Percentiles rank a stretch among this genome's conserved stretches.
Evolutionary conservation across 1,140 invertebrate species (phyloP).

Genomic region (Calliphora vicina): DNA sequence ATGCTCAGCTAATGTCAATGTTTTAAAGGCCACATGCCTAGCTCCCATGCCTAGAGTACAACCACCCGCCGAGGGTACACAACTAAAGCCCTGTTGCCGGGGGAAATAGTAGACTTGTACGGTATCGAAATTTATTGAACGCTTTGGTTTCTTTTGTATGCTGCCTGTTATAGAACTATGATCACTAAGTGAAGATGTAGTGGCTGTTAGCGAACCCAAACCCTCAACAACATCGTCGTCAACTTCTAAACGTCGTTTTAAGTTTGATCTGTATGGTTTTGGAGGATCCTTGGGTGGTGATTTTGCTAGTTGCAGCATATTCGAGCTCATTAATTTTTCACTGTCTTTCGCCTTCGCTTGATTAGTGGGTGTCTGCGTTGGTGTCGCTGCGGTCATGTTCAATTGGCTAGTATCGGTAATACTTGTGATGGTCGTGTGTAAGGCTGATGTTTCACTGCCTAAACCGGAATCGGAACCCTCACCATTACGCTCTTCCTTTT

Average conservation of each 20-base stretch:
- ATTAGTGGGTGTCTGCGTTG: background rate
- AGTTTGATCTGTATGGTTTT: constrained; percentile 49
- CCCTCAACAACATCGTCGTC: constrained; percentile 65
- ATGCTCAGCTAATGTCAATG: constrained; percentile 78
- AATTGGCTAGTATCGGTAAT: constrained; percentile 38
- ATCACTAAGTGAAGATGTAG: constrained; percentile 54
- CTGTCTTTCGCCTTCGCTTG: background rate
- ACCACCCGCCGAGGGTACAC: constrained; percentile 95
- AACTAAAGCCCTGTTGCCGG: constrained; percentile 94
- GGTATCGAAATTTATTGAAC: constrained; percentile 86
- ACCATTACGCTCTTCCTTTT: constrained; percentile 68
- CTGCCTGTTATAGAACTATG: constrained; percentile 44
- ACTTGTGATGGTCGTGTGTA: constrained; percentile 37
- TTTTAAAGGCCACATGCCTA: constrained; percentile 76
- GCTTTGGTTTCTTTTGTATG: constrained; percentile 72
- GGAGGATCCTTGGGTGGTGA: background rate
- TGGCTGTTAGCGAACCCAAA: constrained; percentile 43
- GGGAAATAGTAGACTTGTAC: constrained; percentile 97
- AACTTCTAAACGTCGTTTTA: constrained; percentile 65
- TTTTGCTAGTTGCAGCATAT: background rate
- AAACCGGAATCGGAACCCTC: constrained; percentile 85
- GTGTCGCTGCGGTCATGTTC: constrained; percentile 7
- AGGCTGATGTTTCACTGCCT: constrained; percentile 68
- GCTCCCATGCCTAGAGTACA: constrained; percentile 96
- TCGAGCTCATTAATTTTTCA: background rate